Evolutionary conservation across 2,113 vertebrate genomes (phyloP).

Genomic region (Columba janthina): DNA sequence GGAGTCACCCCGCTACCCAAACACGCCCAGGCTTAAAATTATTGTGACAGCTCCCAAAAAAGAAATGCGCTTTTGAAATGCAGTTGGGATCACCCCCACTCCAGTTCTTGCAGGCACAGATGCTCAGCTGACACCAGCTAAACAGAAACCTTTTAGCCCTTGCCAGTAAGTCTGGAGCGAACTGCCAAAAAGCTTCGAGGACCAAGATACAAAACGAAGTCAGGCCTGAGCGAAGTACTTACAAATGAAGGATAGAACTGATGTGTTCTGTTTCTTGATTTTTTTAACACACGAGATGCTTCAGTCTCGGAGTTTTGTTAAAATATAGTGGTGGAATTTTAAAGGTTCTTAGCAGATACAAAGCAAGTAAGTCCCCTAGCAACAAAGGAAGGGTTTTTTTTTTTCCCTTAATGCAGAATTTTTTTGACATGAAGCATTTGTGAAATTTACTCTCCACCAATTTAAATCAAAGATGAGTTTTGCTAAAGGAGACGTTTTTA

Average conservation of each 20-base stretch:
- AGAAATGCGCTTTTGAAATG: slow-evolving; percentile 38
- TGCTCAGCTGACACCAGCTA: slow-evolving; percentile 68
- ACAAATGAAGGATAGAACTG: neutral
- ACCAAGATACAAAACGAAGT: slow-evolving; percentile 30
- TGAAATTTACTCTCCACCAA: neutral
- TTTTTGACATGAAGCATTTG: neutral
- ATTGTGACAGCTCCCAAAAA: neutral
- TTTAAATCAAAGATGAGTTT: neutral
- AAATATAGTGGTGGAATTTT: neutral
- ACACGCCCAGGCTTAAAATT: neutral
- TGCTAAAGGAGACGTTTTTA: neutral
- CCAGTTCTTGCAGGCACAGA: slow-evolving; percentile 53
- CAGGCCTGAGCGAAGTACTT: slow-evolving; percentile 30
- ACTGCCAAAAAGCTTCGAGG: slow-evolving; percentile 55
- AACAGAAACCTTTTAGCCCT: slow-evolving; percentile 66
- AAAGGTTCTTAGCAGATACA: neutral
- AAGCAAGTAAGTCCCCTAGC: slow-evolving; percentile 35
- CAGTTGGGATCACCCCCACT: slow-evolving; percentile 37
- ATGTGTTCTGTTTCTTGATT: neutral
- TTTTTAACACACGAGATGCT: neutral
- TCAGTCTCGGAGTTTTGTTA: neutral
- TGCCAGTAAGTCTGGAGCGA: slow-evolving; percentile 71
- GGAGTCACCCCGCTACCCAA: neutral
- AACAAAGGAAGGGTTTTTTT: neutral
- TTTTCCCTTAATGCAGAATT: neutral